These are phyloP conservation scores for Manduca sexta DNA, from an alignment of 1,140 invertebrate genomes.

Conservation along the genomic window DNA sequence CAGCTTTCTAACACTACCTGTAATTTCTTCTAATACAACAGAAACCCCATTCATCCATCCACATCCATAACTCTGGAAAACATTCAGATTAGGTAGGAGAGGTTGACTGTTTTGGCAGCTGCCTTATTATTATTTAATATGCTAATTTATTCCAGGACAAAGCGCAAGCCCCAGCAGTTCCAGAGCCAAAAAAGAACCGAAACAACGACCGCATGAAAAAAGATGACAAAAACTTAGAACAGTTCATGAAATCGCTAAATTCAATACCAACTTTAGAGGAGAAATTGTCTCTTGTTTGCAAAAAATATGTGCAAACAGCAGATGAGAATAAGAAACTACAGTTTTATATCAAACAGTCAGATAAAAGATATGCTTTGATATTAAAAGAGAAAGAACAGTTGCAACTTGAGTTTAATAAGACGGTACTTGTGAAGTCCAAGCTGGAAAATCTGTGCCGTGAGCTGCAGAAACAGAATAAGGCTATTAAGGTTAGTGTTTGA, in stretches of 20 bases:
- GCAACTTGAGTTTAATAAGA: constrained; percentile 87
- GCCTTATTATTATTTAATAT: not conserved
- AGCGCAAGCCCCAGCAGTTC: constrained; percentile 25
- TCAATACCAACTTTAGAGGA: constrained; percentile 81
- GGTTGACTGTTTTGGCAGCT: not conserved
- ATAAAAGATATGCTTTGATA: constrained; percentile 77
- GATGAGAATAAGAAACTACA: constrained; percentile 84
- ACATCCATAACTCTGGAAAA: not conserved
- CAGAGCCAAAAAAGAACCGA: constrained; percentile 42
- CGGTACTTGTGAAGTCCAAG: constrained; percentile 84
- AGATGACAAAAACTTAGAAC: constrained; percentile 77
- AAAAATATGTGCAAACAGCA: constrained; percentile 83
- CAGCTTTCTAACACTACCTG: too few relatives aligned
- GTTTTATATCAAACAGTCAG: constrained; percentile 77
- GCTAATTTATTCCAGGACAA: constrained; percentile 38
- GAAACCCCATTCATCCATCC: too few relatives aligned
- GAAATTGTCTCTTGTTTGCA: constrained; percentile 82
- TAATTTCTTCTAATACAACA: too few relatives aligned
- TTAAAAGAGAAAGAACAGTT: constrained; percentile 88
- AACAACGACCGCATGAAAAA: constrained; percentile 66
- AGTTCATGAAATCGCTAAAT: constrained; percentile 82
- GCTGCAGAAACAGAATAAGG: constrained; percentile 92
- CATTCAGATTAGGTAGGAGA: not conserved
- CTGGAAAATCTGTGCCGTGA: constrained; percentile 92
- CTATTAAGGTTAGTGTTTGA: constrained; percentile 77